phyloP scores from a whole-genome alignment of 2,797 vertebrate species.

The Diglossa cyanea region DNA sequence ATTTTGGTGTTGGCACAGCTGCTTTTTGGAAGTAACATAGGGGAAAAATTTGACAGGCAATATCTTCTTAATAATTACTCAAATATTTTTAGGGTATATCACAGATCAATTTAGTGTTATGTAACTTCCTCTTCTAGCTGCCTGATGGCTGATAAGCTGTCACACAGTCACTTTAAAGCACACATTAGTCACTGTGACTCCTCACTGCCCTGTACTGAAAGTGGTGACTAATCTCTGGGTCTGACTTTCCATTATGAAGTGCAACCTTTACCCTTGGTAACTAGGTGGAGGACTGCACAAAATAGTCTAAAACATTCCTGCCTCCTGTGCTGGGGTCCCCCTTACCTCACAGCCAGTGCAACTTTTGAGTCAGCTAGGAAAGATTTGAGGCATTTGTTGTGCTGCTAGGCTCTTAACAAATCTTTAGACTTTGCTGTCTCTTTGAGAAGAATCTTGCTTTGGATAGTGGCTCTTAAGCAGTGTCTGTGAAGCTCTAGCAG shows the following conservation, averaged over 20 bases:
- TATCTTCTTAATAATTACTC: neutral
- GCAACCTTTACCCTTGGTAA: neutral
- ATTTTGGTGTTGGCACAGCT: neutral
- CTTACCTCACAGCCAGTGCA: neutral
- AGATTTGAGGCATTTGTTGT: neutral
- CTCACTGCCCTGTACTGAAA: neutral
- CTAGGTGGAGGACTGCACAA: neutral
- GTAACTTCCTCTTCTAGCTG: neutral
- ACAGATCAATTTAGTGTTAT: neutral
- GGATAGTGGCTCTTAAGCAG: neutral
- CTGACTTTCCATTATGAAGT: neutral
- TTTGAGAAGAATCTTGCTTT: neutral
- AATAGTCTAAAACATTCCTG: neutral
- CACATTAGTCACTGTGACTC: slow-evolving; percentile 34
- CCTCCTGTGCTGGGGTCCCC: neutral
- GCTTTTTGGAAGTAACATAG: neutral
- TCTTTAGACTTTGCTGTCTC: neutral
- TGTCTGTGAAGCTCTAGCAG: neutral
- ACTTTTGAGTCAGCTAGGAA: neutral
- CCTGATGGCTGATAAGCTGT: neutral
- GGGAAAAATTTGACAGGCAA: neutral
- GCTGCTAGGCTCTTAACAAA: neutral
- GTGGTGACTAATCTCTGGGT: slow-evolving; percentile 22
- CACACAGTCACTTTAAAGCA: neutral
- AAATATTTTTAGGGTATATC: neutral